Evolutionary conservation across 2,797 vertebrate species (phyloP).

Genomic region (Odontamblyopus lacepedii): DNA sequence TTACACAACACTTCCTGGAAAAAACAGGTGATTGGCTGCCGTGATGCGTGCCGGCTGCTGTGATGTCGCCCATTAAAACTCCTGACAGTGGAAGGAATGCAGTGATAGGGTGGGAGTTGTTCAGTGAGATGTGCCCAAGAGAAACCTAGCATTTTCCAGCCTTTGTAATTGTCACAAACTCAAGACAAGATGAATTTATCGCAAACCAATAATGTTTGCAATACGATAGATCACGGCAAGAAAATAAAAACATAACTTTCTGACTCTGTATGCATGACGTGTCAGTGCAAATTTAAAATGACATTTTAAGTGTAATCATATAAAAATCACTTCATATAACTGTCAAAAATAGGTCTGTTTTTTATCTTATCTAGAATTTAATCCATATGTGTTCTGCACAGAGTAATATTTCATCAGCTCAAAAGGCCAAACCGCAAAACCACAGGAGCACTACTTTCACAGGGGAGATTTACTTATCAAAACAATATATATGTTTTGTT

Average conservation of each 20-base stretch:
- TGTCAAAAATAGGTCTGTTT: constrained; percentile 2
- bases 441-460: neutral
- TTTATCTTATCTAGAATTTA: neutral
- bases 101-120: constrained; percentile 8
- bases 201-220: neutral
- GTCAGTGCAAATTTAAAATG: neutral
- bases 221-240: constrained; percentile 1
- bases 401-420: neutral
- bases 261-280: neutral
- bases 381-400: neutral
- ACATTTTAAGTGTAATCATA: neutral
- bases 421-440: neutral
- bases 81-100: constrained; percentile 34
- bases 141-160: constrained; percentile 25
- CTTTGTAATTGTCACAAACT: neutral
- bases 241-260: neutral
- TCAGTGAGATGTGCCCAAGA: constrained; percentile 27
- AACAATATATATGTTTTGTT: neutral
- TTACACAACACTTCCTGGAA: constrained; percentile 42
- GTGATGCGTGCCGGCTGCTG: constrained; percentile 37
- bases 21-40: constrained; percentile 46
- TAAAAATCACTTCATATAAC: neutral
- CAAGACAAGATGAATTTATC: neutral
- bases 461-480: neutral
- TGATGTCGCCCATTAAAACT: constrained; percentile 30